These are phyloP conservation scores for Julus scanicus DNA, from an alignment of 2,888 invertebrate species.

Conservation along the genomic window DNA sequence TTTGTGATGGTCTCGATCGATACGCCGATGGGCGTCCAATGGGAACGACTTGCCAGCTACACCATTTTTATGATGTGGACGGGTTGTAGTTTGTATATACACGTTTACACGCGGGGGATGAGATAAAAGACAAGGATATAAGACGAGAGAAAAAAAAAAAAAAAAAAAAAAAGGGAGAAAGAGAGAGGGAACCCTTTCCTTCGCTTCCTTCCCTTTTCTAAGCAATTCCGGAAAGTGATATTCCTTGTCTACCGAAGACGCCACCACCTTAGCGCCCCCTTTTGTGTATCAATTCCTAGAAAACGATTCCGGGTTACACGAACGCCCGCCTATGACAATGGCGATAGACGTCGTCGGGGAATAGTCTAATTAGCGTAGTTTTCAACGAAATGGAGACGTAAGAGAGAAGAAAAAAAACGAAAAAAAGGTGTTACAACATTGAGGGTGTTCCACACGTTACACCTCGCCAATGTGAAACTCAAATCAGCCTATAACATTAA, in stretches of 20 bases:
- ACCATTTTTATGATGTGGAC: background rate
- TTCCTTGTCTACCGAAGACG: background rate
- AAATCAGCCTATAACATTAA: background rate
- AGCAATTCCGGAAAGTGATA: background rate
- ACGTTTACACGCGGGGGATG: background rate
- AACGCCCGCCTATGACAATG: slow-evolving; percentile 7
- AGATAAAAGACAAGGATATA: background rate
- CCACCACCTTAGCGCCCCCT: slow-evolving; percentile 14
- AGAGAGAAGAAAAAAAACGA: background rate
- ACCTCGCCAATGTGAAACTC: too few species aligned
- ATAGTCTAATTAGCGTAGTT: background rate
- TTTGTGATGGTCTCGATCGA: slow-evolving; percentile 19
- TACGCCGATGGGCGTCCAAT: background rate
- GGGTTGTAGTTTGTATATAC: background rate
- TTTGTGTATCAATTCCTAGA: background rate
- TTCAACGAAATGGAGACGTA: slow-evolving; percentile 3
- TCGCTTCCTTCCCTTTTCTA: background rate
- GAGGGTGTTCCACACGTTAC: background rate
- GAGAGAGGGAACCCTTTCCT: background rate
- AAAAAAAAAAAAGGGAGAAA: background rate
- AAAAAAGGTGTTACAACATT: background rate
- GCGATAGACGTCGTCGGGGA: background rate
- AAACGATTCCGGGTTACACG: background rate
- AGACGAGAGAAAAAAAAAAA: background rate
- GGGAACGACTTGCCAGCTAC: slow-evolving; percentile 17